Base-by-base conservation (phyloP, 1,140 invertebrate genomes). In the Musca domestica region DNA sequence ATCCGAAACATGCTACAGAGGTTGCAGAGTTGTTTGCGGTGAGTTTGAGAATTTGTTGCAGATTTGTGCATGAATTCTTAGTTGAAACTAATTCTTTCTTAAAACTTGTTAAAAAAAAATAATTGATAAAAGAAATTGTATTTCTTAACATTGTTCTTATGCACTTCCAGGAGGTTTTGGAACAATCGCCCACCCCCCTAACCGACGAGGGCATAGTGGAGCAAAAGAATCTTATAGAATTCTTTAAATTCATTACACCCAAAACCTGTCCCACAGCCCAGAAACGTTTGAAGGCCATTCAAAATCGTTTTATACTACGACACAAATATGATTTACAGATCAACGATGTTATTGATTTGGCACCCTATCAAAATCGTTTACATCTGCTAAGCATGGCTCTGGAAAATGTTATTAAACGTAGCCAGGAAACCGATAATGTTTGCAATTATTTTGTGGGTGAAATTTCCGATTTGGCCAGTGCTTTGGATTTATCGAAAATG, bases 181-280 rank as follows among this genome's bases (percentile, higher is more conserved):
- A 69, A 54, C 51, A 69, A 5, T 27, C 41, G 14, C 7, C 27
- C 4, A 2, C 47, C 46, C 9, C 47, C 30, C 30, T 41, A 2
- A 46, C 51, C 7, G 67, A 67, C 15, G n/a, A 54, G 19, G 20
- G 30, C 5, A 23, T 63, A 2, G 34, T 41, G 15, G 41, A 68
- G 34, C 74, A 78, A 63, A 72, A 80, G 27, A 71, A 80, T 49
- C 22, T 74, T 2, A 30, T 80, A 0, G 78, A 80, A 48, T 70
- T 80, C 12, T 74, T 77, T 3, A 76, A 80, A 61, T 66, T 80
- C 9, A 69, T 76, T 41, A 54, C 75, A 3, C 72, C 76, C 1
- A 70, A 71, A 4, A 69, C 68, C 0, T 73, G 75, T 0, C 6
- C 61, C 0, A 51, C 69, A 14, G 73, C 69, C 6, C 52, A 71